phyloP scores from a whole-genome alignment of 2,797 vertebrate species.

The Helostoma temminkii region DNA sequence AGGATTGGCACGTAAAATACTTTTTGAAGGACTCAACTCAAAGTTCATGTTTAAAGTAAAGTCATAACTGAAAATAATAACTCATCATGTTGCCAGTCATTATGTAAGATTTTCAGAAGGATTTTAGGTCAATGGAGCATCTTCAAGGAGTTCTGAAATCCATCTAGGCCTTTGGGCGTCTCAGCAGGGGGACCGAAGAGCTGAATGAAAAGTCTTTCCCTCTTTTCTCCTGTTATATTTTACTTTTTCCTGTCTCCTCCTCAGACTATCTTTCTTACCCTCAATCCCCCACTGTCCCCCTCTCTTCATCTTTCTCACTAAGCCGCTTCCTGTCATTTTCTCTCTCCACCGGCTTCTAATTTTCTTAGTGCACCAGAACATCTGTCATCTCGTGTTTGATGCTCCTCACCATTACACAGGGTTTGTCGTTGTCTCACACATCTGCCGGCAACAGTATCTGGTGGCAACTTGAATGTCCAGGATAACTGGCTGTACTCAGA shows the following conservation, averaged over 20 bases:
- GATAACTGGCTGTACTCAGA: constrained; percentile 18
- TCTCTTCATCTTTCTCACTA: constrained; percentile 12
- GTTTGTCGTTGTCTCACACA: constrained; percentile 4
- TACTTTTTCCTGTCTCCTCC: constrained; percentile 7
- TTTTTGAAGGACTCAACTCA: constrained; percentile 29
- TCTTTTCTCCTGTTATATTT: constrained; percentile 3
- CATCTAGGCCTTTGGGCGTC: constrained; percentile 28
- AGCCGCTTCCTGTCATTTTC: constrained; percentile 24
- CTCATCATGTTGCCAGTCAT: background rate
- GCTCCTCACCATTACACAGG: background rate
- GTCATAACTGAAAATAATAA: background rate
- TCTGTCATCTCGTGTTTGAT: constrained; percentile 28
- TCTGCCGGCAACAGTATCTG: constrained; percentile 32
- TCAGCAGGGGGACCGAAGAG: constrained; percentile 11
- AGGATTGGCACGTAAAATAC: background rate
- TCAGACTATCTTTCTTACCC: constrained; percentile 2
- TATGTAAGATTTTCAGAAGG: background rate
- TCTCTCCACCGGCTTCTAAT: constrained; percentile 11
- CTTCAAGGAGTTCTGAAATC: constrained; percentile 19
- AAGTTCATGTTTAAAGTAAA: constrained; percentile 16
- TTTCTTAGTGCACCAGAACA: constrained; percentile 24
- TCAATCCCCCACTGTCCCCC: background rate
- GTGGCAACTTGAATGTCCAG: constrained; percentile 11
- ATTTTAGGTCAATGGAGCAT: constrained; percentile 6
- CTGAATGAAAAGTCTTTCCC: constrained; percentile 1